Base-by-base conservation (phyloP, 2,113 vertebrate genomes). In the Hippocampus mohnikei region DNA sequence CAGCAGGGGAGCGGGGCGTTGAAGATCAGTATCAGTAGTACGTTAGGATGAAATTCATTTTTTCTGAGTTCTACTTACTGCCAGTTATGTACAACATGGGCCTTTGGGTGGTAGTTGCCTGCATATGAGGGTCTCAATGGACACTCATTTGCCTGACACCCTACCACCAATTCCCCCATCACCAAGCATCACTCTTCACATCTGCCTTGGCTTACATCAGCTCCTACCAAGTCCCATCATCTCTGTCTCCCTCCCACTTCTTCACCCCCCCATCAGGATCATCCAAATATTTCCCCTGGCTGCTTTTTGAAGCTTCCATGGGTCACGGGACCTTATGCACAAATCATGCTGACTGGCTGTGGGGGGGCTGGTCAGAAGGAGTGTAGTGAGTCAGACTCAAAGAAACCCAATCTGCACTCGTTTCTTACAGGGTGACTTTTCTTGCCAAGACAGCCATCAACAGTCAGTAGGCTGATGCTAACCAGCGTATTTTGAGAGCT, bases 311-410 rank as follows among this genome's bases (percentile, higher is more conserved):
- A 95, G 95, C 94, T 93, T 93, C 90, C 73, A 90, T 91, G 91
- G 95, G 95, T 97, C 94, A 95, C 90, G 89, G 88, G 94, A 95
- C 94, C 92, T 89, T 72, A 73, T 94, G 94, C 95, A 97, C 95
- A 98, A 98, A 97, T 98, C 96, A 97, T 93, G 89, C 90, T 93
- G 88, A 88, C 83, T 88, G 85, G 92, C 87, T 66, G 89, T 92
- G 91, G 91, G 91, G 92, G 89, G 85, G 88, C 83, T 67, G 72
- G 83, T 75, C 89, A 86, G 92, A 88, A 88, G 88, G 72, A 77
- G 86, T 90, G 77, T 85, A 86, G 84, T 75, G 78, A 87, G 84
- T 86, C 79, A 85, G 89, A 89, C 74, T 86, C 89, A 71, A 88
- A 78, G 95, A 96, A 98, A 98, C 92, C 89, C 89, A 95, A 98